Evolutionary conservation across 2,888 invertebrate genomes (phyloP), one percentile per base, ranked within the genome.

Genomic region (Bhutanitis thaidina): DNA sequence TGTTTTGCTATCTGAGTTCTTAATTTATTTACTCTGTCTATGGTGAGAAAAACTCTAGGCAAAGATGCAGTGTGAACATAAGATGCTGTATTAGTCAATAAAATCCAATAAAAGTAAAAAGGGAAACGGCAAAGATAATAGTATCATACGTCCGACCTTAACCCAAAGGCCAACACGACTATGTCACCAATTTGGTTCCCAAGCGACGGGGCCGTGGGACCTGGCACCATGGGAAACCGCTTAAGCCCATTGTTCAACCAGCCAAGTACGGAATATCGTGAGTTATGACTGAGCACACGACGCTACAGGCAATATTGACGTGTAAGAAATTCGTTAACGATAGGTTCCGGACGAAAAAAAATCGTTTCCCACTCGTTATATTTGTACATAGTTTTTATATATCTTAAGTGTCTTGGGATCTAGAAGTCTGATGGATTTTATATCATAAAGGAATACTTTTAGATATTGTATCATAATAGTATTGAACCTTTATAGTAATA

Each of bases 161-260:
- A 65, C 64, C 61, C 53, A 58, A 56, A 62, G 54, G 55, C 59
- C 48, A 60, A 63, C 43, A 44, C 49, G 57, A 58, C 56, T 58
- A 53, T 59, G 63, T 64, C 65, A 63, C 63, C 63, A 59, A 59
- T 57, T 57, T 49, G 44, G 49, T 44, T 44, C 49, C 37, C 47
- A 39, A 29, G 46, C 50, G 32, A 16, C 41, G 57, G 56, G 64
- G 67, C 67, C 67, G 67, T 67, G 67, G 47, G 67, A 67, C 30
- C 40, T 50, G 46, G 39, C 41, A 25, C 46, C 62, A 54, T 64
- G 62, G 59, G 64, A 64, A 39, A 60, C 58, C 58, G 52, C 57
- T 44, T 47, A 56, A 55, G 49, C 7, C 54, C 48, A 61, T 61
- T 64, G 64, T 63, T 62, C 29, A 7, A 15, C 34, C 39, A 48